These are phyloP conservation scores for Bombus balteatus DNA, from an alignment of 1,140 invertebrate species.

Conservation along the genomic window DNA sequence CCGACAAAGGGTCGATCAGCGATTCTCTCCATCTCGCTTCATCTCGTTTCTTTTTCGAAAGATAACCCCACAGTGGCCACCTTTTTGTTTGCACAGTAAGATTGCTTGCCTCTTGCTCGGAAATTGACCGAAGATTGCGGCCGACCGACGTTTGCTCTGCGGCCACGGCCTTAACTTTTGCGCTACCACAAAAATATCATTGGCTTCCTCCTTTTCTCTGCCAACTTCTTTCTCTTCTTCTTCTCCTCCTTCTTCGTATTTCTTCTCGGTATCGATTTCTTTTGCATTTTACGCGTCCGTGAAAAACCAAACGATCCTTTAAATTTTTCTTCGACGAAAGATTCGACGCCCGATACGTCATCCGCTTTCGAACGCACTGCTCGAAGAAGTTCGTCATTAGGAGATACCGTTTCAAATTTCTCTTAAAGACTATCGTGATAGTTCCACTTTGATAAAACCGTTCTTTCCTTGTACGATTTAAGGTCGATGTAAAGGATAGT, in stretches of 20 bases:
- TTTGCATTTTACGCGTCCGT: constrained; percentile 1
- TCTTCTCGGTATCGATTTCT: constrained; percentile 47
- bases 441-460: neutral
- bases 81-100: constrained; percentile 75
- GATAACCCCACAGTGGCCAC: constrained; percentile 66
- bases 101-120: constrained; percentile 71
- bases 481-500: neutral
- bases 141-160: constrained; percentile 75
- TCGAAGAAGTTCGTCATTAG: too few species aligned
- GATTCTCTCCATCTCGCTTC: constrained; percentile 49
- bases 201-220: constrained; percentile 60
- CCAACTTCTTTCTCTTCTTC: constrained; percentile 15
- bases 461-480: too few species aligned
- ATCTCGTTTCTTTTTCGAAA: constrained; percentile 55
- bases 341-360: neutral
- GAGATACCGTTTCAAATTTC: too few species aligned
- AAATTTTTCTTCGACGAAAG: neutral
- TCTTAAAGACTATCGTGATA: too few species aligned
- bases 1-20: constrained; percentile 71
- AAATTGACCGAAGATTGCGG: constrained; percentile 80
- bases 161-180: constrained; percentile 72
- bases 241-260: neutral
- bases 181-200: constrained; percentile 76
- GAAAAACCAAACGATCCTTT: constrained; percentile 36
- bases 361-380: too few species aligned